Conservation (phyloP, 2,888 invertebrate genomes). For the Nephrotoma guestfalica region DNA sequence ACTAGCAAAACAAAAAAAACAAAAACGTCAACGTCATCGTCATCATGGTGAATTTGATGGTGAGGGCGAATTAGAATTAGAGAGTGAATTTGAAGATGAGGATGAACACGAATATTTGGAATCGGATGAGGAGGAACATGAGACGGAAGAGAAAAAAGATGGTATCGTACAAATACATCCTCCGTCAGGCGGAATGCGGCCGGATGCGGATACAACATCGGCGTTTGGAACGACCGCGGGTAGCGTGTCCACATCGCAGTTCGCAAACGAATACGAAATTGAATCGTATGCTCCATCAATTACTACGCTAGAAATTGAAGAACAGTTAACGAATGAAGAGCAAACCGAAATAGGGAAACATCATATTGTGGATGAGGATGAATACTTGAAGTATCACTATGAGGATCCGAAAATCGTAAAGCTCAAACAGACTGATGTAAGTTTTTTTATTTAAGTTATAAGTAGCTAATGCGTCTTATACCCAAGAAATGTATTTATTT, state of each 20-base stretch:
- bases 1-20: too few species aligned
- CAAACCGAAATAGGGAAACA: slow-evolving; percentile 29
- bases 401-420: slow-evolving; percentile 38
- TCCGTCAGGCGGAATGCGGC: neutral
- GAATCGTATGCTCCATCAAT: neutral
- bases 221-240: neutral
- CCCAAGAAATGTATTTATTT: neutral
- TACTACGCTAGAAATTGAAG: neutral
- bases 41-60: neutral
- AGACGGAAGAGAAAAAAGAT: neutral
- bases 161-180: neutral
- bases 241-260: neutral
- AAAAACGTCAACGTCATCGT: too few species aligned
- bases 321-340: slow-evolving; percentile 3
- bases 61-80: slow-evolving; percentile 14
- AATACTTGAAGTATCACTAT: slow-evolving; percentile 38
- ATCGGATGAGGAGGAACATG: neutral
- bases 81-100: slow-evolving; percentile 23
- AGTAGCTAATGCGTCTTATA: neutral
- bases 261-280: neutral
- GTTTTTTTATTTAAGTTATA: slow-evolving; percentile 2
- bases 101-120: slow-evolving; percentile 14
- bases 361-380: slow-evolving; percentile 36
- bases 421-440: slow-evolving; percentile 37
- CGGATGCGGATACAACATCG: neutral